phyloP scores from a whole-genome alignment of 2,797 vertebrate genomes.

The Hapalemur alaotrensis region DNA sequence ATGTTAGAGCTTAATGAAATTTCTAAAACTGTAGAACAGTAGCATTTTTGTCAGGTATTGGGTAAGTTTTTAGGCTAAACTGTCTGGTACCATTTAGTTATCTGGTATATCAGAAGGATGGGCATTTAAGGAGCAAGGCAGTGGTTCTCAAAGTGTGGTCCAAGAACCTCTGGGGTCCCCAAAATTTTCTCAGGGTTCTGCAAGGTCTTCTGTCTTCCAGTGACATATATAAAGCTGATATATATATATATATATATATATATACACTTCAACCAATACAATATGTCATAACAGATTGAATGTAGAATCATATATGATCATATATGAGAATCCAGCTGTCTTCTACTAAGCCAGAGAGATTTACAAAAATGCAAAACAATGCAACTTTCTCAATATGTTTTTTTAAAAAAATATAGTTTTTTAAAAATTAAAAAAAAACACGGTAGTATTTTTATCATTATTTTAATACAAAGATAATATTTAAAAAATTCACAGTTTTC shows the following conservation, averaged over 20 bases:
- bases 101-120: neutral
- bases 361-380: neutral
- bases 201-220: neutral
- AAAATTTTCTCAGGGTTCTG: neutral
- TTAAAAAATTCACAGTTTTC: neutral
- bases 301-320: constrained; percentile 2
- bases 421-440: neutral
- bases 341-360: constrained; percentile 7
- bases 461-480: neutral
- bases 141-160: neutral
- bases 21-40: neutral
- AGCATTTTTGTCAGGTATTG: neutral
- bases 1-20: neutral
- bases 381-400: neutral
- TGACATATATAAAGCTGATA: neutral
- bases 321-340: neutral
- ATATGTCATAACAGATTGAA: neutral
- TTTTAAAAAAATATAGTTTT: neutral
- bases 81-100: neutral
- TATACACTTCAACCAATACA: neutral
- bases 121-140: neutral
- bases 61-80: neutral
- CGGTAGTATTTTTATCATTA: neutral
- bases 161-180: neutral
- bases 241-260: rapidly evolving